A percentile compares a stretch with the other conserved stretches of the same genome.
phyloP scores from a whole-genome alignment of 2,797 vertebrate species.

The Trichosurus vulpecula region DNA sequence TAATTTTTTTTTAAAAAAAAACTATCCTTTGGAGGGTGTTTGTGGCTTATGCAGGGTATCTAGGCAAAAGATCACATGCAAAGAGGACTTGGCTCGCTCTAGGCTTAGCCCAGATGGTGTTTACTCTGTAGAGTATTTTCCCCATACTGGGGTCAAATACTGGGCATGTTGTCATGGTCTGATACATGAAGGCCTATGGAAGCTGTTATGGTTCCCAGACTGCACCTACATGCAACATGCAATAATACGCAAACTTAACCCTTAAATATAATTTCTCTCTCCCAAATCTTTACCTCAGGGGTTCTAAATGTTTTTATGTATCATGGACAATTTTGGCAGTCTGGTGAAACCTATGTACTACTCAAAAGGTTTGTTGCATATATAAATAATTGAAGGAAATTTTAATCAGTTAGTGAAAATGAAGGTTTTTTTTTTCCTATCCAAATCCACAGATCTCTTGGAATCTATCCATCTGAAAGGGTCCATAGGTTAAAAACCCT shows the following conservation, averaged over 20 bases:
- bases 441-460: neutral
- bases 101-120: neutral
- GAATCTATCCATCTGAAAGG: neutral
- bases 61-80: neutral
- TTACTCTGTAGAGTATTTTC: neutral
- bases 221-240: neutral
- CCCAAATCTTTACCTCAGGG: neutral
- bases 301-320: neutral
- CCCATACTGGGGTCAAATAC: neutral
- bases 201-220: neutral
- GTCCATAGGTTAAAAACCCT: neutral
- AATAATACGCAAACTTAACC: neutral
- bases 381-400: neutral
- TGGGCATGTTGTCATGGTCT: neutral
- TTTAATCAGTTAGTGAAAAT: neutral
- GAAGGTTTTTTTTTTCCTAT: neutral
- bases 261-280: neutral
- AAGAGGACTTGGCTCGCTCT: neutral
- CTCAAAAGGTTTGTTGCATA: neutral
- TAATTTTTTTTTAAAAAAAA: neutral
- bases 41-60: neutral
- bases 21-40: neutral
- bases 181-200: neutral
- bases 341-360: neutral
- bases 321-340: neutral